Conservation (phyloP, 35 echinoderm and acorn worm species). For the Chiridota heheva region DNA sequence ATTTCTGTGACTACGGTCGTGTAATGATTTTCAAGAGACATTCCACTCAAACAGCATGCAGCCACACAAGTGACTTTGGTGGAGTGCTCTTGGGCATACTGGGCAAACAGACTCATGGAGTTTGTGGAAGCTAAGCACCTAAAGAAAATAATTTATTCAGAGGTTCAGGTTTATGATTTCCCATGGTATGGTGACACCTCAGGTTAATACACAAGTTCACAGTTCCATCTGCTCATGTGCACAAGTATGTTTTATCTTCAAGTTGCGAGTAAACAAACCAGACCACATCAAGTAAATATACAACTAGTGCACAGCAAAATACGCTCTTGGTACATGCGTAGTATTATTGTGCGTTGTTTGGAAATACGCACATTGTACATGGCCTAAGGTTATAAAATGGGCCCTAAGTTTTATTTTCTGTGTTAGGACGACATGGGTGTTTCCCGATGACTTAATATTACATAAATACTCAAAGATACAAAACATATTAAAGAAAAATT, state of each 20-base stretch:
- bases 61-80: not conserved
- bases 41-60: not conserved
- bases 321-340: too few species aligned
- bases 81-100: conserved; percentile 56
- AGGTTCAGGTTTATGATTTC: not conserved
- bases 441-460: too few species aligned
- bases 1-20: not conserved
- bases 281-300: not conserved
- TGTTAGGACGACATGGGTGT: too few species aligned
- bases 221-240: not conserved
- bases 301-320: not conserved
- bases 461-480: not conserved
- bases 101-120: conserved; percentile 66
- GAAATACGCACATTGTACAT: too few species aligned
- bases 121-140: conserved; percentile 86
- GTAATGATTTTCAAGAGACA: not conserved
- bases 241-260: too few species aligned
- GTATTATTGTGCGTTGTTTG: too few species aligned
- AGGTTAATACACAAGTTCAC: not conserved
- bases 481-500: too few species aligned
- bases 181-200: not conserved
- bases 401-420: too few species aligned
- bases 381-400: too few species aligned
- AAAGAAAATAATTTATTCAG: not conserved
- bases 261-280: too few species aligned